Conservation (phyloP, 2,888 invertebrate species). For the Cantharis nigra region DNA sequence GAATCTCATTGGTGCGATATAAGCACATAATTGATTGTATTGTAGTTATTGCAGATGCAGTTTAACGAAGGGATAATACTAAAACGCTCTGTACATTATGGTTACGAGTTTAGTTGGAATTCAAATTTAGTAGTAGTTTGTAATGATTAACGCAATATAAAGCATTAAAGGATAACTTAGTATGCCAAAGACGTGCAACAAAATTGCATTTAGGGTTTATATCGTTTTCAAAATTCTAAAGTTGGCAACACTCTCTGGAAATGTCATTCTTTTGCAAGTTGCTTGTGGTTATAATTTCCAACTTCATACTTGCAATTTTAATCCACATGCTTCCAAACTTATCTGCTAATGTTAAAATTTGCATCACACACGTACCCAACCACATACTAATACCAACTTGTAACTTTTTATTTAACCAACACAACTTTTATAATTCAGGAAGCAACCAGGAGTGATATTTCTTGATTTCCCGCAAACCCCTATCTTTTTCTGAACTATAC, state of each 20-base stretch:
- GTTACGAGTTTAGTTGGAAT: constrained; percentile 28
- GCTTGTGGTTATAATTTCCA: background rate
- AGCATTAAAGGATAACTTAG: constrained; percentile 22
- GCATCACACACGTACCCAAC: background rate
- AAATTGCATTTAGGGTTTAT: background rate
- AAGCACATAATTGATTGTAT: constrained; percentile 27
- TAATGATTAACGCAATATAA: constrained; percentile 28
- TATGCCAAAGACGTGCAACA: constrained; percentile 6
- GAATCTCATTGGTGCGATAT: background rate
- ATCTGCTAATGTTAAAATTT: constrained; percentile 2
- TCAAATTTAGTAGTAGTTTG: constrained; percentile 25
- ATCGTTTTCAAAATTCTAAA: background rate
- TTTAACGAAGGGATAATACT: constrained; percentile 19
- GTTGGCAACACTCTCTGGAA: background rate
- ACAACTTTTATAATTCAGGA: constrained; percentile 28
- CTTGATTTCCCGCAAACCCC: constrained; percentile 27
- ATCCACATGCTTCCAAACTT: background rate
- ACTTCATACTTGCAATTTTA: background rate
- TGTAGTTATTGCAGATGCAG: constrained; percentile 35
- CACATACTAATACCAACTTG: constrained; percentile 3
- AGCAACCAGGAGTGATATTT: constrained; percentile 29
- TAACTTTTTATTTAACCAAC: constrained; percentile 4
- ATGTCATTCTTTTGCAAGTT: background rate
- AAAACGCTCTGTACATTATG: constrained; percentile 20
- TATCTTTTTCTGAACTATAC: constrained; percentile 18